These are phyloP conservation scores for Atopsyche davidsoni DNA, from an alignment of 1,140 invertebrate genomes.

Conservation along the genomic window DNA sequence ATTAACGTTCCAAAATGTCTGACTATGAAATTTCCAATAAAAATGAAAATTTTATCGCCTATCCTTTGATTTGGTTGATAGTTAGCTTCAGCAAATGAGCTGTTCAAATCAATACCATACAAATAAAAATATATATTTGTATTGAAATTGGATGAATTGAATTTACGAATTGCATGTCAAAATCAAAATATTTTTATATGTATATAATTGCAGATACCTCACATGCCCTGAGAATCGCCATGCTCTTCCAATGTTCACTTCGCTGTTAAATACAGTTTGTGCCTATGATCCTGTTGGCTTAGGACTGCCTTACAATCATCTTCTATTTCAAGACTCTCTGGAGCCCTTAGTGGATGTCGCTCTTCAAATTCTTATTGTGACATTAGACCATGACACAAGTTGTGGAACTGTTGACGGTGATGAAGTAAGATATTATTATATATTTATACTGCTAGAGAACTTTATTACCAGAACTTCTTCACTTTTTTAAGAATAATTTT, in stretches of 20 bases:
- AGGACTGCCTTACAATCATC: constrained; percentile 96
- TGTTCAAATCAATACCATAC: neutral
- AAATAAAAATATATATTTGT: too few species aligned
- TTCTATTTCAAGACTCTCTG: constrained; percentile 89
- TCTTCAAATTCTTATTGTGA: constrained; percentile 92
- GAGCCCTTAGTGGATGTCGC: constrained; percentile 95
- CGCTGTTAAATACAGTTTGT: constrained; percentile 93
- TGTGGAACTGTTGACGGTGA: constrained; percentile 38
- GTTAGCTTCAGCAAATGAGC: too few species aligned
- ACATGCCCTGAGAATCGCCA: constrained; percentile 69
- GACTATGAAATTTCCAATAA: too few species aligned
- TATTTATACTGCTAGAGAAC: neutral
- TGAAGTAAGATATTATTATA: constrained; percentile 36
- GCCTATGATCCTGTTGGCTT: constrained; percentile 96
- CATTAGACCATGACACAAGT: constrained; percentile 83
- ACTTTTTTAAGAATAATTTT: too few species aligned
- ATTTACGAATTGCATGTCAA: neutral
- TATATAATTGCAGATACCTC: constrained; percentile 46
- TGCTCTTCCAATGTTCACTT: constrained; percentile 96
- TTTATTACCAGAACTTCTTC: neutral
- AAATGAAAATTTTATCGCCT: too few species aligned
- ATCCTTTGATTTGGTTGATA: too few species aligned
- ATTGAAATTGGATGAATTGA: too few species aligned
- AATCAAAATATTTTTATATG: constrained; percentile 9
- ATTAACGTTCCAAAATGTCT: too few species aligned